phyloP scores from a whole-genome alignment of 92 coral and sea anemone genomes.

The Ricordea florida region DNA sequence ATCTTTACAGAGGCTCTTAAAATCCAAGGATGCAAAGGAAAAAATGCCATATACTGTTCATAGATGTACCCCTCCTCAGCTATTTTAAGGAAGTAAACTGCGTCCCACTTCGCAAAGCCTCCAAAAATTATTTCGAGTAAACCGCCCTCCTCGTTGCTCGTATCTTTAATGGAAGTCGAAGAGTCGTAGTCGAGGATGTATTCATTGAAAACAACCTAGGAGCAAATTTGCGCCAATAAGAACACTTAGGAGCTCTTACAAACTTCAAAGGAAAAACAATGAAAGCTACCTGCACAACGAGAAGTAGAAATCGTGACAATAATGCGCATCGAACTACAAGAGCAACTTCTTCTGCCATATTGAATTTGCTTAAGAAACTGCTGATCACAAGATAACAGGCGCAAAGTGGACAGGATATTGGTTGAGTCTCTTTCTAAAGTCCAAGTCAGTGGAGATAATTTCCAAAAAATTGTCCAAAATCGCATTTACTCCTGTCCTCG shows the following conservation, averaged over 20 bases:
- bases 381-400: not conserved
- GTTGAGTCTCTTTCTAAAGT: too few relatives aligned
- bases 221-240: not conserved
- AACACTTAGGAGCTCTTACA: not conserved
- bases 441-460: too few relatives aligned
- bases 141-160: constrained; percentile 24
- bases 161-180: constrained; percentile 26
- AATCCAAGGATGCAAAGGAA: constrained; percentile 79
- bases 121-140: constrained; percentile 32
- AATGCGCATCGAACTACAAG: constrained; percentile 30
- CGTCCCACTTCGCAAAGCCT: constrained; percentile 91
- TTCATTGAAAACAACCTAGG: constrained; percentile 63
- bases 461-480: too few relatives aligned
- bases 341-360: constrained; percentile 63
- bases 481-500: too few relatives aligned
- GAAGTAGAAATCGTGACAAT: constrained; percentile 41
- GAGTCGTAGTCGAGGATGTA: constrained; percentile 80
- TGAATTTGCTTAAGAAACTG: constrained; percentile 1
- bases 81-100: constrained; percentile 87
- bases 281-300: constrained; percentile 43
- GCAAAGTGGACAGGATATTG: not conserved
- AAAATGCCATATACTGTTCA: constrained; percentile 96
- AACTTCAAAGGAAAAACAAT: not conserved
- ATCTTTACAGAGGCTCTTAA: constrained; percentile 17
- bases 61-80: constrained; percentile 82